phyloP scores from a whole-genome alignment of 2,888 invertebrate genomes.

The Cosmopolites sordidus region DNA sequence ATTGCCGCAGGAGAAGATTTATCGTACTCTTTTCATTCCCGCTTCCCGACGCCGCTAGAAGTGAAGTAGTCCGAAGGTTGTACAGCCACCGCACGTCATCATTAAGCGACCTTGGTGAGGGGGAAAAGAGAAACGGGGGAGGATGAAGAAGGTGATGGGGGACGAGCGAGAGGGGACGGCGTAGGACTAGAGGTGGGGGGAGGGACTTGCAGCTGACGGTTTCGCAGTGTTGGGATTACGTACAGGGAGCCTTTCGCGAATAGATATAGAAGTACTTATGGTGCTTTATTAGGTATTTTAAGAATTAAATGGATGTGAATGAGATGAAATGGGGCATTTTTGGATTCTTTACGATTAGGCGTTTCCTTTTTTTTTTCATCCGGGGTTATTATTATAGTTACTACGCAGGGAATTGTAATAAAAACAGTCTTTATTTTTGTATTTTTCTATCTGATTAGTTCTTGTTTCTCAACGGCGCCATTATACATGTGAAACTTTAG shows the following conservation, averaged over 20 bases:
- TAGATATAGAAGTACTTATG: conserved; percentile 2
- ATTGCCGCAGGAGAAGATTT: conserved; percentile 28
- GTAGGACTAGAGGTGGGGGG: conserved; percentile 9
- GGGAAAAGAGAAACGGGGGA: conserved; percentile 2
- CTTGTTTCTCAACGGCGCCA: no score
- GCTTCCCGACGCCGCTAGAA: conserved; percentile 51
- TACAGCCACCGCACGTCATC: conserved; percentile 29
- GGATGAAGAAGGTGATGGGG: no score
- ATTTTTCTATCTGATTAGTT: no score
- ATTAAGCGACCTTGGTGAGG: conserved; percentile 21
- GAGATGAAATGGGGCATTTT: background rate
- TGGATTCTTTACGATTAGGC: no score
- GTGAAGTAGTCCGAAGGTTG: conserved; percentile 58
- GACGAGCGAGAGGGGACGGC: no score
- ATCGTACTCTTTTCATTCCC: conserved; percentile 23
- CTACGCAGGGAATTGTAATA: no score
- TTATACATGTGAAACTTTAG: no score
- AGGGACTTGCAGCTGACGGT: conserved; percentile 8
- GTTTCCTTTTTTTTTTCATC: no score
- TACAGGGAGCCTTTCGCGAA: background rate
- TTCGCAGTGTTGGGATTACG: conserved; percentile 1
- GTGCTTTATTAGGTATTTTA: background rate
- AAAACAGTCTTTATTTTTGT: no score
- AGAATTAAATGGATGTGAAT: background rate
- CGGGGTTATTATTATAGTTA: no score